phyloP scores from a whole-genome alignment of 2,797 vertebrate genomes.

The Betta splendens region DNA sequence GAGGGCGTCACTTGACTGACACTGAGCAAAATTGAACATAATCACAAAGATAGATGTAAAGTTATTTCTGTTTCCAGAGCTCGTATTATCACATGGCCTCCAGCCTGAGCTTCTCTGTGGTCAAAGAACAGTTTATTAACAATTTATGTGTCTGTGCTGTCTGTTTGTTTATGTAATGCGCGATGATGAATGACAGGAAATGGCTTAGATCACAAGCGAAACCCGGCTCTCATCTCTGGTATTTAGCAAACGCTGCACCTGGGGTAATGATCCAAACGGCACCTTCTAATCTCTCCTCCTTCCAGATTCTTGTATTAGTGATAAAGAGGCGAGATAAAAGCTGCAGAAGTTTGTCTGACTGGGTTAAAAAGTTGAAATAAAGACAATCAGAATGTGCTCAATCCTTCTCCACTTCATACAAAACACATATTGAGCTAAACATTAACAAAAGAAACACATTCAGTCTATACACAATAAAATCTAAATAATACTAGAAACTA shows the following conservation, averaged over 20 bases:
- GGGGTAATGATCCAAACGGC: background rate
- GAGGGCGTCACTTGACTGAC: conserved; percentile 8
- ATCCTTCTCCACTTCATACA: too few species aligned
- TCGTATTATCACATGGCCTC: background rate
- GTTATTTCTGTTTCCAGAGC: background rate
- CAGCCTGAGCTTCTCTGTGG: background rate
- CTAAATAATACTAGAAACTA: too few species aligned
- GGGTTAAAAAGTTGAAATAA: background rate
- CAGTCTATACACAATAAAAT: too few species aligned
- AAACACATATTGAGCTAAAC: too few species aligned
- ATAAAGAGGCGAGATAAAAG: conserved; percentile 24
- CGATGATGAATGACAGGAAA: background rate
- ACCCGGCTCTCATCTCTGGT: background rate
- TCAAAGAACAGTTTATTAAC: background rate
- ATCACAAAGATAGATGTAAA: conserved; percentile 1
- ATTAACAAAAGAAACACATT: too few species aligned
- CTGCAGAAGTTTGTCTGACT: conserved; percentile 4
- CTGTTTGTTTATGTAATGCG: background rate
- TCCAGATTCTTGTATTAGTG: conserved; percentile 3
- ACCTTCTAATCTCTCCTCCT: background rate
- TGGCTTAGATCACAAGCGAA: background rate
- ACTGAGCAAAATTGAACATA: conserved; percentile 4
- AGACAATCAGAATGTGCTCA: too few species aligned
- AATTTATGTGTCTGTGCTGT: background rate
- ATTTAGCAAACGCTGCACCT: background rate